Base-by-base conservation (phyloP, 2,113 vertebrate species). In the Cinclus cinclus region DNA sequence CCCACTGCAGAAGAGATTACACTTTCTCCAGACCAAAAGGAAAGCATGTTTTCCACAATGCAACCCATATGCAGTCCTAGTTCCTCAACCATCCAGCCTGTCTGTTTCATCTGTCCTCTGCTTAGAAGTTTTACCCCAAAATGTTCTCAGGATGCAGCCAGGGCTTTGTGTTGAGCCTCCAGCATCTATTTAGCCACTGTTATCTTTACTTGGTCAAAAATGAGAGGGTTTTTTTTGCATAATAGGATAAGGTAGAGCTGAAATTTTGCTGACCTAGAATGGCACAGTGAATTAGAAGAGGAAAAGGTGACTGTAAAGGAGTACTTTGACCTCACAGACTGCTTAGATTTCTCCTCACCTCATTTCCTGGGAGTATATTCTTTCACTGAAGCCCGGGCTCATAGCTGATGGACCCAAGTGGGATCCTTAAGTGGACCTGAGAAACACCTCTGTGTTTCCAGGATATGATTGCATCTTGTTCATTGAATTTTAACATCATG, bases 291-390 rank as follows among this genome's bases (percentile, higher is more conserved):
- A 90, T 70, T 30, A 77, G 49, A 60, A 65, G 53, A 90, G 18
- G 50, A 53, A 73, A 41, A 92, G 90, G 42, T 4, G 1, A 83
- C 15, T 53, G 49, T 33, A 88, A 85, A 10, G 8, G 42, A 73
- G 50, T 24, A 73, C 55, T 69, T 94, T 92, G 21, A 37, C 62
- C 79, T 62, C 0, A 0, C 31, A 88, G 68, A 35, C 79, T 65
- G 37, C 63, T 97, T 90, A 53, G 46, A 80, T 88, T 94, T 95
- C 90, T 86, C 62, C 50, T 92, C 69, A 46, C 15, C 64, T 11
- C 13, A 7, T 59, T 77, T 77, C 35, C 68, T 70, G 70, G n/a
- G 33, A 55, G 56, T 77, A 58, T 95, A 80, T 30, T 63, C 76
- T 92, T 88, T 63, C 92, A 93, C 67, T 50, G 63, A 80, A 55